Percentiles rank a stretch among this genome's conserved stretches.
Evolutionary conservation across 2,113 vertebrate genomes (phyloP).

Genomic region (Pteruthius melanotis): DNA sequence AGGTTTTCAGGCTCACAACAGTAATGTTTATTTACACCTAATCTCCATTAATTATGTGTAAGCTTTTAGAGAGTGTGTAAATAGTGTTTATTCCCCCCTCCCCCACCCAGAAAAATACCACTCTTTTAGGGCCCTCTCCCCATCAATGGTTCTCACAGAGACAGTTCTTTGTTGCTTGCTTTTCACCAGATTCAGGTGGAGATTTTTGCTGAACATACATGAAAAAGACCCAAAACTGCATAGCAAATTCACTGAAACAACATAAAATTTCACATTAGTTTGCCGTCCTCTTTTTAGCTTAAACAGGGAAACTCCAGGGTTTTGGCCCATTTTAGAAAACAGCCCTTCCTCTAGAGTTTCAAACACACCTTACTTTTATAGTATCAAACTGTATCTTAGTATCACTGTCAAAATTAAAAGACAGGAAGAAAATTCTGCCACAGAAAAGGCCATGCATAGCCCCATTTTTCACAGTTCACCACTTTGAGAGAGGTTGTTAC

Average conservation of each 20-base stretch:
- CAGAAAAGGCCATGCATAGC: neutral
- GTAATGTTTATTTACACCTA: neutral
- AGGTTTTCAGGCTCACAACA: neutral
- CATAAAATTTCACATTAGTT: neutral
- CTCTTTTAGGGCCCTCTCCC: neutral
- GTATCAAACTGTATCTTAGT: neutral
- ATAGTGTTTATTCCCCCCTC: rapidly evolving
- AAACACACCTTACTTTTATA: neutral
- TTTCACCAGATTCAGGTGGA: neutral
- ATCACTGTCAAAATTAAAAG: constrained; percentile 14
- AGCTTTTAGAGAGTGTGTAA: neutral
- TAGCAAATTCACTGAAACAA: neutral
- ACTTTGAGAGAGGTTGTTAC: neutral
- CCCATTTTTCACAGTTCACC: neutral
- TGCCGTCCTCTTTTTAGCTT: neutral
- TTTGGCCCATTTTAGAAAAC: neutral
- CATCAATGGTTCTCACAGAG: neutral
- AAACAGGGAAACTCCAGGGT: neutral
- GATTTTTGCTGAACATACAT: neutral
- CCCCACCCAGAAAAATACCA: neutral
- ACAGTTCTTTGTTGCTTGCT: neutral
- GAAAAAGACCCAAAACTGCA: neutral
- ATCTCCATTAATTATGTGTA: neutral
- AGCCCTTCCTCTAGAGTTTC: neutral
- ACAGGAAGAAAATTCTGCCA: neutral